A percentile compares a stretch with the other conserved stretches of the same genome.
These are phyloP conservation scores for Mus spicilegus DNA, from an alignment of 2,113 vertebrate species.

Conservation along the genomic window DNA sequence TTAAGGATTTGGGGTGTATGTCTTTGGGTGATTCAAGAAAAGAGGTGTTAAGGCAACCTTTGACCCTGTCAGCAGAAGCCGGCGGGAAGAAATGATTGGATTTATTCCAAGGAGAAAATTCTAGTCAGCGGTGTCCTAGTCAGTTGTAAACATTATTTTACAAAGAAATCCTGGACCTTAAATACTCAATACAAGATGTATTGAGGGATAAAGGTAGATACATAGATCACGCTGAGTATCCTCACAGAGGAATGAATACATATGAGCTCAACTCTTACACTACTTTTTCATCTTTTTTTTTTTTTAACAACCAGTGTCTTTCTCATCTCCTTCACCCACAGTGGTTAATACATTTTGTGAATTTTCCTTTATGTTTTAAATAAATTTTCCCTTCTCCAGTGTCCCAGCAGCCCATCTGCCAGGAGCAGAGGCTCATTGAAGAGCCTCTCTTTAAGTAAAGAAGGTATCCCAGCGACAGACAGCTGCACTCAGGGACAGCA, in stretches of 20 bases:
- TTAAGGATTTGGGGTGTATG: not conserved
- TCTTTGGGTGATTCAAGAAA: not conserved
- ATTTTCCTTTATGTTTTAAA: conserved; percentile 78
- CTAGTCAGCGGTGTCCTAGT: not conserved
- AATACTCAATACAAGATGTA: not conserved
- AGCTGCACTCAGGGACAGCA: conserved; percentile 20
- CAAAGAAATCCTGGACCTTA: not conserved
- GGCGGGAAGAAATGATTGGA: conserved; percentile 8
- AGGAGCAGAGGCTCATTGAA: not conserved
- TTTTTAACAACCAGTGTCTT: not conserved
- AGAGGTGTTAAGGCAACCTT: not conserved
- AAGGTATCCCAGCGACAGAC: conserved; percentile 61
- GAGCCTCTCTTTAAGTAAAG: conserved; percentile 77
- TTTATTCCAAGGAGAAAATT: not conserved
- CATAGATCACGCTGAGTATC: not conserved
- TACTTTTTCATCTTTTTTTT: not conserved
- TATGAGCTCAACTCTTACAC: not conserved
- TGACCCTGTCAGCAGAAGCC: not conserved
- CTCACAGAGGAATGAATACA: conserved; percentile 38
- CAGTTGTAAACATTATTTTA: not conserved
- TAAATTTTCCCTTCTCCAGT: conserved; percentile 77
- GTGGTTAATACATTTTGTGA: conserved; percentile 64
- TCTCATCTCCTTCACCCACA: conserved; percentile 57
- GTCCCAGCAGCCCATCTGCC: conserved; percentile 19
- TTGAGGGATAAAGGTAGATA: not conserved